phyloP scores from a whole-genome alignment of 2,113 vertebrate species.

The Platysternon megacephalum region DNA sequence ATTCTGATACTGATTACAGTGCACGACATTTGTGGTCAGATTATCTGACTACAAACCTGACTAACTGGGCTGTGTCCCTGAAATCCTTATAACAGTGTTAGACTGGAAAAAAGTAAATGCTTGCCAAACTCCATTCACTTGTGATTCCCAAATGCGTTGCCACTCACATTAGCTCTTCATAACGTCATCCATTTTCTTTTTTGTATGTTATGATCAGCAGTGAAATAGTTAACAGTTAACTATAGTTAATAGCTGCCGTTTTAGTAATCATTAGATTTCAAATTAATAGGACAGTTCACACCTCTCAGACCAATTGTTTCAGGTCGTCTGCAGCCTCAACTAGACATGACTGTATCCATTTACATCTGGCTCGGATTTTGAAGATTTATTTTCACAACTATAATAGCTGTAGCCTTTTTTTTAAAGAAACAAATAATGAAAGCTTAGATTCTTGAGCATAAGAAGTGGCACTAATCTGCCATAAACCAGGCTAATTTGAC shows the following conservation, averaged over 20 bases:
- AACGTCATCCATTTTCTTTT: not conserved
- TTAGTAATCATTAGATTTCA: not conserved
- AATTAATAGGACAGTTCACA: not conserved
- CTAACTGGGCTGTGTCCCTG: not conserved
- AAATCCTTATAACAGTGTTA: not conserved
- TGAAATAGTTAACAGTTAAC: not conserved
- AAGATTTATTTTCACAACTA: not conserved
- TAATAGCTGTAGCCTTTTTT: not conserved
- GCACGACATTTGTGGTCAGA: not conserved
- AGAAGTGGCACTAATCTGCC: not conserved
- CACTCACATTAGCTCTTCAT: not conserved
- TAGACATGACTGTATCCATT: not conserved
- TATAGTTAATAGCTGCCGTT: not conserved
- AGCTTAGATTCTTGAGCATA: not conserved
- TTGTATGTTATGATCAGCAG: not conserved
- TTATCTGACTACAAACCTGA: not conserved
- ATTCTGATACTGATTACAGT: not conserved
- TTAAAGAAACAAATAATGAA: not conserved
- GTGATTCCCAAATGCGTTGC: not conserved
- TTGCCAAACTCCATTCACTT: not conserved
- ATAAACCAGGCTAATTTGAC: not conserved
- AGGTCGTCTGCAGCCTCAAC: not conserved
- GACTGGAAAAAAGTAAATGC: not conserved
- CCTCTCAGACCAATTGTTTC: not conserved
- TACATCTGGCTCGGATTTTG: not conserved